These are phyloP conservation scores for Chiloscyllium plagiosum DNA, from an alignment of 2,113 vertebrate genomes.

Conservation along the genomic window DNA sequence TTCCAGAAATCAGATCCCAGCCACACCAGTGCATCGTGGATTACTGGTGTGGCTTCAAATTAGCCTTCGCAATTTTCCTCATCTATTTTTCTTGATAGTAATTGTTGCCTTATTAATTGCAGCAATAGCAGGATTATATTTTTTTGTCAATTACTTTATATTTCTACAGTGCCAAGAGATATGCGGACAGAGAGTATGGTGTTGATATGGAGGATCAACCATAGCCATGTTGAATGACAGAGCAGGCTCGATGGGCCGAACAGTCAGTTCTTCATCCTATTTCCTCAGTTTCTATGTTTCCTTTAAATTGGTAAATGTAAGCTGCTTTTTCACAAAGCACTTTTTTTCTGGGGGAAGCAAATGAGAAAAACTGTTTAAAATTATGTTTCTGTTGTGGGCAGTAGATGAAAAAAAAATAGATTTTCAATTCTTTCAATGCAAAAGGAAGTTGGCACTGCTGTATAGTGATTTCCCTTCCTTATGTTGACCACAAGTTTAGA, in stretches of 20 bases:
- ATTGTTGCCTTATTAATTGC: neutral
- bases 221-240: too few species aligned
- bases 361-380: neutral
- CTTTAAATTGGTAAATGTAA: neutral
- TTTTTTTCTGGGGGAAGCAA: neutral
- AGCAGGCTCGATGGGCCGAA: too few species aligned
- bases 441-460: neutral
- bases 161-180: too few species aligned
- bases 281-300: too few species aligned
- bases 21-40: neutral
- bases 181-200: too few species aligned
- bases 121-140: neutral
- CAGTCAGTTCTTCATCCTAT: too few species aligned
- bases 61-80: neutral
- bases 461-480: neutral
- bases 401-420: neutral
- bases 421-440: neutral
- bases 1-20: neutral
- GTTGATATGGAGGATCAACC: too few species aligned
- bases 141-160: neutral
- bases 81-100: neutral
- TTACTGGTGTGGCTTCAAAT: neutral
- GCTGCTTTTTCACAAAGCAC: neutral
- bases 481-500: neutral
- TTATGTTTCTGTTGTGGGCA: neutral